Evolutionary conservation across 1,140 invertebrate genomes (phyloP).

Genomic region (Phthorimaea operculella): DNA sequence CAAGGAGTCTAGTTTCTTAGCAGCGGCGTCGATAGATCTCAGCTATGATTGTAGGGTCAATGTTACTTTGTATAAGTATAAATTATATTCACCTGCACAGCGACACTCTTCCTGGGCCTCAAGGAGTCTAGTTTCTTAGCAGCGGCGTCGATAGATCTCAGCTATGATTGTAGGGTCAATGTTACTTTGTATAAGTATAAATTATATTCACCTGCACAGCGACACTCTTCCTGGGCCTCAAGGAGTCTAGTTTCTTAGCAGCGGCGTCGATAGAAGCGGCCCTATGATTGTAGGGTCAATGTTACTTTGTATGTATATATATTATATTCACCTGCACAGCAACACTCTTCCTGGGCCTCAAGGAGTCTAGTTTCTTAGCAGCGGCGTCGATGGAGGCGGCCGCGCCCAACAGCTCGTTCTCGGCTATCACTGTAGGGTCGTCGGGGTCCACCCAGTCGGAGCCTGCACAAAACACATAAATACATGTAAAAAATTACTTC

Average conservation of each 20-base stretch:
- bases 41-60: too few species aligned
- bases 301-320: too few species aligned
- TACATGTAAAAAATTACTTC: neutral
- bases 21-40: conserved; percentile 99
- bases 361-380: conserved; percentile 91
- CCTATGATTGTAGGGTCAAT: too few species aligned
- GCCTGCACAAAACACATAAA: conserved; percentile 57
- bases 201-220: conserved; percentile 68
- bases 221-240: conserved; percentile 82
- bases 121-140: conserved; percentile 94
- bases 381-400: conserved; percentile 98
- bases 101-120: conserved; percentile 79
- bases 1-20: conserved; percentile 92
- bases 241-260: conserved; percentile 91
- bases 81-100: conserved; percentile 66
- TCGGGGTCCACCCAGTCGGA: conserved; percentile 95
- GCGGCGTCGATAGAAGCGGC: conserved; percentile 98
- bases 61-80: too few species aligned
- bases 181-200: too few species aligned
- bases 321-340: conserved; percentile 53
- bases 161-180: too few species aligned
- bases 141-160: conserved; percentile 98
- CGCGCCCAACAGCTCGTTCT: conserved; percentile 97
- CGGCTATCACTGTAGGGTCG: conserved; percentile 97
- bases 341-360: conserved; percentile 82